Evolutionary conservation across 2,797 vertebrate species (phyloP).

Genomic region (Argya squamiceps): DNA sequence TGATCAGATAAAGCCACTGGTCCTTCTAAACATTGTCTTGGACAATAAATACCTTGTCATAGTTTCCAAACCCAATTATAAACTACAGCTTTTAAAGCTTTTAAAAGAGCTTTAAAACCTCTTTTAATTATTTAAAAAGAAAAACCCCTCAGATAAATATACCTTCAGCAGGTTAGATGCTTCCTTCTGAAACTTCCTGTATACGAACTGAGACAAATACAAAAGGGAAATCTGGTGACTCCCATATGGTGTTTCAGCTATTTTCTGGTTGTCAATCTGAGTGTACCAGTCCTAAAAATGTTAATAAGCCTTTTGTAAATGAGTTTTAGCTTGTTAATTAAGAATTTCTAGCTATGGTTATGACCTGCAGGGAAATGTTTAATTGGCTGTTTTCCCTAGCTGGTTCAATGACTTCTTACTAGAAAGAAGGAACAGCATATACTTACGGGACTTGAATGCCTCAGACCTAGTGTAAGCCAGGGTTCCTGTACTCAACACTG

Average conservation of each 20-base stretch:
- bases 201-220: background rate
- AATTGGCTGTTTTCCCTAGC: conserved; percentile 44
- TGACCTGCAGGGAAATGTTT: conserved; percentile 41
- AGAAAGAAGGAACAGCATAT: background rate
- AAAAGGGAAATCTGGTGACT: background rate
- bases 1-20: background rate
- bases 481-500: background rate
- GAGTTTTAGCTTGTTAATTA: conserved; percentile 53
- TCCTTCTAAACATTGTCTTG: background rate
- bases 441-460: background rate
- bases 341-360: conserved; percentile 17
- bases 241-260: background rate
- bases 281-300: background rate
- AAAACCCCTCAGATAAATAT: background rate
- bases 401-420: background rate
- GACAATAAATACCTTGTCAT: background rate
- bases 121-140: background rate
- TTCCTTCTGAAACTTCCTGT: background rate
- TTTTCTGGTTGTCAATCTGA: background rate
- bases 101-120: background rate
- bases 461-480: background rate
- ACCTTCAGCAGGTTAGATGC: background rate
- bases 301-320: conserved; percentile 19
- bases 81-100: background rate
- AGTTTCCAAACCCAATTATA: background rate